These are phyloP conservation scores for Lampropteryx suffumata DNA, from an alignment of 2,888 invertebrate species.

Conservation along the genomic window DNA sequence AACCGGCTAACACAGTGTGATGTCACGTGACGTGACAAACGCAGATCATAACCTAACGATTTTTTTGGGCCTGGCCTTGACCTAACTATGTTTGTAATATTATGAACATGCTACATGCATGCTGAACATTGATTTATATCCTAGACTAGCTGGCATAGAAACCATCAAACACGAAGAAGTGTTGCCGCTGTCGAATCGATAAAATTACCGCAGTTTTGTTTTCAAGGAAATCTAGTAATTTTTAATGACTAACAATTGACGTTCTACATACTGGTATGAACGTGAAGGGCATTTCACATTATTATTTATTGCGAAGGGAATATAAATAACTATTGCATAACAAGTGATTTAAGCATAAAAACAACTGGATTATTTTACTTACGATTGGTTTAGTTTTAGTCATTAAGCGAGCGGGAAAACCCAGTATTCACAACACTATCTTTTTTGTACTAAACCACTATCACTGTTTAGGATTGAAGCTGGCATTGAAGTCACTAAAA, in stretches of 20 bases:
- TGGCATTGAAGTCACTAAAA: slow-evolving; percentile 66
- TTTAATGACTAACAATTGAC: not conserved
- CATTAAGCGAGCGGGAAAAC: slow-evolving; percentile 60
- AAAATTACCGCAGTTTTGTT: slow-evolving; percentile 83
- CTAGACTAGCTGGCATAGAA: slow-evolving; percentile 56
- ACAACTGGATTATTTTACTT: slow-evolving; percentile 52
- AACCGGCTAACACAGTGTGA: not conserved
- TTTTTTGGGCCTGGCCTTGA: slow-evolving; percentile 32
- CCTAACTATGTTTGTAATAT: slow-evolving; percentile 20
- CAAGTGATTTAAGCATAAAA: slow-evolving; percentile 38
- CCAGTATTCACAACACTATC: slow-evolving; percentile 67
- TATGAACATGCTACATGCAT: slow-evolving; percentile 21
- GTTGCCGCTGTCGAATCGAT: slow-evolving; percentile 71
- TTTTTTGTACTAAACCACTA: slow-evolving; percentile 69
- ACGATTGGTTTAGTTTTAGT: slow-evolving; percentile 63
- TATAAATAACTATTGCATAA: slow-evolving; percentile 20
- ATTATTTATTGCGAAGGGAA: not conserved
- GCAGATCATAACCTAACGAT: slow-evolving; percentile 19
- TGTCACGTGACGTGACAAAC: slow-evolving; percentile 20
- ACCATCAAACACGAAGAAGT: slow-evolving; percentile 64
- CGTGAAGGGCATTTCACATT: slow-evolving; percentile 9
- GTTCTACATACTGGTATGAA: not conserved
- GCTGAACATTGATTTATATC: slow-evolving; percentile 45
- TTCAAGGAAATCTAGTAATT: slow-evolving; percentile 52
- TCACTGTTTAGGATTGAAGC: slow-evolving; percentile 53